Evolutionary conservation across 2,888 invertebrate species (phyloP).

Genomic region (Quadroppia sp.): DNA sequence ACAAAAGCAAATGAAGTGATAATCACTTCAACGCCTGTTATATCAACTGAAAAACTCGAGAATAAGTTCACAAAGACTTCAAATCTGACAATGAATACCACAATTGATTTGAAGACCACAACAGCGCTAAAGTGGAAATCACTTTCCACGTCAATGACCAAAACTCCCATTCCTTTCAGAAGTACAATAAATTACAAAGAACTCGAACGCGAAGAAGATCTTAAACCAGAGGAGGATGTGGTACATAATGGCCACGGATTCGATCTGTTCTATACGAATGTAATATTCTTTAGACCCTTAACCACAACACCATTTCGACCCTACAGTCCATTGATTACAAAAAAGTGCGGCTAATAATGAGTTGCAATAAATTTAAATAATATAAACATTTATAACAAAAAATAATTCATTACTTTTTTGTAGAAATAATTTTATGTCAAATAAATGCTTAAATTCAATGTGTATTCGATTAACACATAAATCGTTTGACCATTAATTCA

Average conservation of each 20-base stretch:
- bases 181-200: constrained; percentile 22
- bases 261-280: constrained; percentile 15
- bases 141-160: not conserved
- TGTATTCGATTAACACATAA: too few relatives aligned
- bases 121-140: not conserved
- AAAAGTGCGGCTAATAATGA: too few relatives aligned
- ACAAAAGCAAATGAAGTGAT: too few relatives aligned
- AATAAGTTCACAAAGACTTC: not conserved
- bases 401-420: too few relatives aligned
- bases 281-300: not conserved
- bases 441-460: too few relatives aligned
- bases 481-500: too few relatives aligned
- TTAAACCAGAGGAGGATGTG: constrained; percentile 21
- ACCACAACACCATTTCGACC: constrained; percentile 9
- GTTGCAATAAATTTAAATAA: too few relatives aligned
- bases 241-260: not conserved
- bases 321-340: not conserved
- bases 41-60: not conserved
- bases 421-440: too few relatives aligned
- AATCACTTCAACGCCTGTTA: not conserved
- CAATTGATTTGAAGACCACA: not conserved
- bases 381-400: too few relatives aligned
- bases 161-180: not conserved
- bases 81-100: not conserved
- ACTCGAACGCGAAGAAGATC: constrained; percentile 23